A percentile compares a stretch with the other conserved stretches of the same genome.
These are phyloP conservation scores for Laticauda colubrina DNA, from an alignment of 2,113 vertebrate genomes.

Conservation along the genomic window DNA sequence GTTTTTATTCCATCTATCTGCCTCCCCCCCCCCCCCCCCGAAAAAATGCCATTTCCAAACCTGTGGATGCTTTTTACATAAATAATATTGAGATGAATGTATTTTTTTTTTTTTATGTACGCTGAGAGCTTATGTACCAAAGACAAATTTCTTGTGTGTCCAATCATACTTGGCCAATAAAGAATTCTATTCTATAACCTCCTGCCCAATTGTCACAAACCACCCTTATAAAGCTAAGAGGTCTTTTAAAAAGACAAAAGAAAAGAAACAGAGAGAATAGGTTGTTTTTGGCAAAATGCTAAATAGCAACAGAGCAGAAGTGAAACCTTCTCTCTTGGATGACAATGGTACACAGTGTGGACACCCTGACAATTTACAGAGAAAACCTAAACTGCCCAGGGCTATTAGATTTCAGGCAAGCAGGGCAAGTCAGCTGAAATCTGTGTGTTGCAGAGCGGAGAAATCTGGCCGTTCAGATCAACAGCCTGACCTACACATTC, in stretches of 20 bases:
- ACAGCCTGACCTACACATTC: neutral
- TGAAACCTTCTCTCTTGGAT: neutral
- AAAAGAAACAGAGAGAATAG: neutral
- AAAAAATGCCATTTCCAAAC: neutral
- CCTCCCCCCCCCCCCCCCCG: no score
- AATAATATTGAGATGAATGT: neutral
- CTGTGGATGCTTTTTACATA: neutral
- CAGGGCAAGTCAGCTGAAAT: neutral
- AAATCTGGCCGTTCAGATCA: neutral
- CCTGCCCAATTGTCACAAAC: neutral
- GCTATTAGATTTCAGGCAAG: neutral
- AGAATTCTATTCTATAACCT: neutral
- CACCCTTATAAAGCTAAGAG: neutral
- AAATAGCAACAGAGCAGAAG: neutral
- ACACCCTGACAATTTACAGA: neutral
- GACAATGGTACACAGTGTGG: neutral
- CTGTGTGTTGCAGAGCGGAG: neutral
- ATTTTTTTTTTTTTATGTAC: no score
- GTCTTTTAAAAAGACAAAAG: no score
- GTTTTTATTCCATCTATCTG: neutral
- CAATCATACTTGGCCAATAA: no score
- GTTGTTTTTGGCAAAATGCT: neutral
- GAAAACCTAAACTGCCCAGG: neutral
- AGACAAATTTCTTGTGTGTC: no score
- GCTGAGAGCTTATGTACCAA: no score